phyloP scores from a whole-genome alignment of 2,113 vertebrate species.

The Festucalex cinctus region DNA sequence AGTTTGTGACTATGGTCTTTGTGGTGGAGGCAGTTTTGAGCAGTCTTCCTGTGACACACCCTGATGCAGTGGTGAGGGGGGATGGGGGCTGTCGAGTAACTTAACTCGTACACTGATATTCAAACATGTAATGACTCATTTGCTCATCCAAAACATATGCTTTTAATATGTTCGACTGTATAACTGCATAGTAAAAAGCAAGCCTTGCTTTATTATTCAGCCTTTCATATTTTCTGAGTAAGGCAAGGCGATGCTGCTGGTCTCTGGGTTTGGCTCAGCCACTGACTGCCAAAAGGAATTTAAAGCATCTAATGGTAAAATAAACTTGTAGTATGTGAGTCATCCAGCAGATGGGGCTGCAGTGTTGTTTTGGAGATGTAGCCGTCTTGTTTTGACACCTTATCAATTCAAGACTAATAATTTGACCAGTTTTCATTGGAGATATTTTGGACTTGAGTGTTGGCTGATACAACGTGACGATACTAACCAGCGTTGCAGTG shows the following conservation, averaged over 20 bases:
- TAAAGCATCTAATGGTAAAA: background rate
- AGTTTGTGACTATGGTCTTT: slow-evolving; percentile 44
- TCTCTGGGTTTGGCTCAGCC: background rate
- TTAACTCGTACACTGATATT: slow-evolving; percentile 6
- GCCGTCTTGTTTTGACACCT: background rate
- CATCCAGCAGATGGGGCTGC: slow-evolving; percentile 55
- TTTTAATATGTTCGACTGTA: background rate
- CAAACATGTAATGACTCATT: slow-evolving; percentile 8
- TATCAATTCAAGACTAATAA: background rate
- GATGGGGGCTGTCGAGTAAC: slow-evolving; percentile 7
- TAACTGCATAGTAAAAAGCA: background rate
- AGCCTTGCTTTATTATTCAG: too few relatives aligned
- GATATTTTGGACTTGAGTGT: background rate
- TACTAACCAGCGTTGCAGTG: background rate
- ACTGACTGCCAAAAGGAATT: background rate
- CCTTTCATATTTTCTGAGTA: background rate
- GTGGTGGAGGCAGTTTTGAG: slow-evolving; percentile 43
- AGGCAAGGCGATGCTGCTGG: background rate
- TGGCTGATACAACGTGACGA: background rate
- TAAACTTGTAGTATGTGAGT: background rate
- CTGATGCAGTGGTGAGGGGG: slow-evolving; percentile 28
- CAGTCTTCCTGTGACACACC: slow-evolving; percentile 52
- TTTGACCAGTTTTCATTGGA: background rate
- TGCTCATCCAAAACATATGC: background rate
- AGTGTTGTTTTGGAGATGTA: slow-evolving; percentile 1